These are phyloP conservation scores for Allolobophora icterica DNA, from an alignment of 2,888 invertebrate genomes.

Conservation along the genomic window DNA sequence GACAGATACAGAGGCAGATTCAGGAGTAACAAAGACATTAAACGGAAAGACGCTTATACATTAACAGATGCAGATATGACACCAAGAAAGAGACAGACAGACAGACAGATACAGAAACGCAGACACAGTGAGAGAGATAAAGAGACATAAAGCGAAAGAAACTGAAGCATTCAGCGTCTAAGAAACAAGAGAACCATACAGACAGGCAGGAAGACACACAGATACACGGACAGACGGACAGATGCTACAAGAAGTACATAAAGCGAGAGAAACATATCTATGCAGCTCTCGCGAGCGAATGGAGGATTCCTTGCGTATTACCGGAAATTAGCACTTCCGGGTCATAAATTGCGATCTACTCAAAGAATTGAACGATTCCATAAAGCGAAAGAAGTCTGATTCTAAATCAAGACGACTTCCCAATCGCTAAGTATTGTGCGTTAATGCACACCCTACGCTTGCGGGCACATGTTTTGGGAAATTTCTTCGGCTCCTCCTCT, in stretches of 20 bases:
- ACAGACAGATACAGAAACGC: no score
- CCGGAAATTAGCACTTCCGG: background rate
- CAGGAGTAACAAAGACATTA: no score
- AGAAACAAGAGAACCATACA: background rate
- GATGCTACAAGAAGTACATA: background rate
- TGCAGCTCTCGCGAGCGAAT: background rate
- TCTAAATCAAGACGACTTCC: background rate
- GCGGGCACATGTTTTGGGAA: background rate
- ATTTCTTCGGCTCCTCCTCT: background rate
- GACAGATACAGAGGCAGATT: no score
- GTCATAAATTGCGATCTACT: background rate
- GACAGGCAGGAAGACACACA: background rate
- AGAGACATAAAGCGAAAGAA: no score
- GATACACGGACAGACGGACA: background rate
- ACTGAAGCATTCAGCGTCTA: no score
- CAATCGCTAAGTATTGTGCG: background rate
- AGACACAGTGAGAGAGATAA: no score
- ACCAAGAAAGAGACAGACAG: no score
- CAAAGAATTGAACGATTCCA: background rate
- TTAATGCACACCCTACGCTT: background rate
- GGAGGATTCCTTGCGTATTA: background rate
- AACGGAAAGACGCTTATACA: no score
- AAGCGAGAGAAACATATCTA: background rate
- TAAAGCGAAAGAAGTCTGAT: no score
- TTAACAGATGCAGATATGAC: no score